phyloP scores from a whole-genome alignment of 2,888 invertebrate genomes.

The Ochropacha duplaris region DNA sequence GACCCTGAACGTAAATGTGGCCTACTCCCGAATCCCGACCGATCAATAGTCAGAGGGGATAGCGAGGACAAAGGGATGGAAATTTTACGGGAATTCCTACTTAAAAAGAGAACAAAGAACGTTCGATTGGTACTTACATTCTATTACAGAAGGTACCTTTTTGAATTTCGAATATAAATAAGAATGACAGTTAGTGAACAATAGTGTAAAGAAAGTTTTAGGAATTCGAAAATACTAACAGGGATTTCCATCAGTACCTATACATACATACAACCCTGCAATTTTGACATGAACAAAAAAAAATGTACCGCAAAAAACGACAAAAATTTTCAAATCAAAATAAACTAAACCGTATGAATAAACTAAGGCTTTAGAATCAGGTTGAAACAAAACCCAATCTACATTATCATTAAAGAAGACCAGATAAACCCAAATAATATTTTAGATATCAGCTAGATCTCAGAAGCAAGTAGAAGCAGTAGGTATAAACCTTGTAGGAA shows the following conservation, averaged over 20 bases:
- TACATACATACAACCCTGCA: too few relatives aligned
- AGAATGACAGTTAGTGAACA: neutral
- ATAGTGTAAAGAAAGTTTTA: neutral
- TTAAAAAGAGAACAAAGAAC: neutral
- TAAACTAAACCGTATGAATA: too few relatives aligned
- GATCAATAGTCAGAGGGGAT: conserved; percentile 46
- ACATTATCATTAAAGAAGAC: too few relatives aligned
- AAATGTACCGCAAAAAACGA: too few relatives aligned
- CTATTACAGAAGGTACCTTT: neutral
- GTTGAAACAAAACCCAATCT: too few relatives aligned
- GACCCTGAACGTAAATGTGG: conserved; percentile 61
- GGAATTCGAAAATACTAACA: too few relatives aligned
- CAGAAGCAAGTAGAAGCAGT: neutral
- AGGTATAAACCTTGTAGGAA: neutral
- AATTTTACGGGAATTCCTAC: neutral
- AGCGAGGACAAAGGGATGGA: conserved; percentile 14
- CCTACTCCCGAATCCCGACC: conserved; percentile 42
- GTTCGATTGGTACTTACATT: neutral
- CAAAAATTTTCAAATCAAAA: too few relatives aligned
- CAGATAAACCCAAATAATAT: too few relatives aligned
- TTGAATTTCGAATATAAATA: neutral
- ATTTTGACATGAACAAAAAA: too few relatives aligned
- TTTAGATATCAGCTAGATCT: too few relatives aligned
- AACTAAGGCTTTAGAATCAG: too few relatives aligned
- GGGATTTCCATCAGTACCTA: too few relatives aligned